Base-by-base conservation (phyloP, 1,140 invertebrate species). In the Akabosia matsudoensis region DNA sequence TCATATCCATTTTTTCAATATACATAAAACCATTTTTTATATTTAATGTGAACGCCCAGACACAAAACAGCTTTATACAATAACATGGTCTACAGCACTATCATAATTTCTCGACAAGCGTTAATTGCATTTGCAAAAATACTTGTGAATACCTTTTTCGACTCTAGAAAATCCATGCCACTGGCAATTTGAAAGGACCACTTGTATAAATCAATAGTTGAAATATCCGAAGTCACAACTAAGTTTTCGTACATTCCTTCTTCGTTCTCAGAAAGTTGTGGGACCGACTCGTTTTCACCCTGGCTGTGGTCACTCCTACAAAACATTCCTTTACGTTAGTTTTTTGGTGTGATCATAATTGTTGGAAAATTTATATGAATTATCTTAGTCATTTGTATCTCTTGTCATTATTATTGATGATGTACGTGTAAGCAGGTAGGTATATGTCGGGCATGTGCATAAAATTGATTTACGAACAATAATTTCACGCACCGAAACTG, bases 171-270 rank as follows among this genome's bases (percentile, higher is more conserved):
- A 16, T 33, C 30, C 73, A 74, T 74, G 18, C 45, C 73, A 56
- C 28, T 54, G 45, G 73, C 37, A 28, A 74, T 74, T 56, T 74
- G 73, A 18, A 74, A 74, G 1, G 45, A 52, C 73, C 73, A 74
- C 26, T 56, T 52, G 52, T 28, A 54, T 56, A 74, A 56, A 22
- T 54, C 52, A 3, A 56, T 22, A 22, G 73, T 45, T 37, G 37
- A 72, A 72, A 72, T 72, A 26, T 72, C 70, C 10, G 61, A 67
- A 7, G 61, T 67, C n/a, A n/a, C n/a, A 4, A 67, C 28, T 7
- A 67, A 31, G 22, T 67, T 67, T 7, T 7, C n/a, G 28, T 67
- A 72, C 1, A 22, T 37, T 72, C 33, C 70, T 13, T 33, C 70
- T 22, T 13, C 33, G 13, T 7, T 37, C 24, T 72, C 37, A 37